Percentiles rank a stretch among this genome's conserved stretches.
phyloP scores from a whole-genome alignment of 2,888 invertebrate genomes.

The Pseudoips prasinana region DNA sequence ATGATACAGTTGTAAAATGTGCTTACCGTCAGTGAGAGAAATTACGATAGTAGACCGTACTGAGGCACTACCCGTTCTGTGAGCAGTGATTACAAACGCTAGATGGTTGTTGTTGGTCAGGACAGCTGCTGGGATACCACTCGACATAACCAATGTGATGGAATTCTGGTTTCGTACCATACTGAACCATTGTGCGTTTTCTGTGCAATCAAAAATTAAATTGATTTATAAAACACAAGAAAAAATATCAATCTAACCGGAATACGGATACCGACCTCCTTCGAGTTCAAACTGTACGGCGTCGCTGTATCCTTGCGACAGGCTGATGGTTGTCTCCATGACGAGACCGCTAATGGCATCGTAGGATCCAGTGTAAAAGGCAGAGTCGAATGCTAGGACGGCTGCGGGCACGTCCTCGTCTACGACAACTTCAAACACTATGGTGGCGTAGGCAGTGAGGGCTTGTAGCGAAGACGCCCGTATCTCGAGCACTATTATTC shows the following conservation, averaged over 20 bases:
- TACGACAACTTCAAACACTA: slow-evolving; percentile 26
- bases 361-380: slow-evolving; percentile 40
- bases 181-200: neutral
- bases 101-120: neutral
- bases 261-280: slow-evolving; percentile 33
- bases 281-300: slow-evolving; percentile 32
- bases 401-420: slow-evolving; percentile 5
- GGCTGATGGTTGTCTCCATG: slow-evolving; percentile 27
- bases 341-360: slow-evolving; percentile 22
- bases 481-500: slow-evolving; percentile 26
- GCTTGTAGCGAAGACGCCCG: slow-evolving; percentile 23
- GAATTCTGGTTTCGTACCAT: neutral
- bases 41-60: slow-evolving; percentile 1
- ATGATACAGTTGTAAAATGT: no score
- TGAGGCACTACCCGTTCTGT: neutral
- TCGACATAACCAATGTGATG: neutral
- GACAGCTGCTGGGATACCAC: slow-evolving; percentile 1
- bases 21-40: neutral
- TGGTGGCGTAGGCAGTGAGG: slow-evolving; percentile 23
- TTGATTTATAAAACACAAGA: no score
- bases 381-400: slow-evolving; percentile 16
- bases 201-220: neutral
- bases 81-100: neutral
- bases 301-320: slow-evolving; percentile 33
- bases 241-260: no score